phyloP scores from a whole-genome alignment of 2,113 vertebrate genomes.

The Passer domesticus region DNA sequence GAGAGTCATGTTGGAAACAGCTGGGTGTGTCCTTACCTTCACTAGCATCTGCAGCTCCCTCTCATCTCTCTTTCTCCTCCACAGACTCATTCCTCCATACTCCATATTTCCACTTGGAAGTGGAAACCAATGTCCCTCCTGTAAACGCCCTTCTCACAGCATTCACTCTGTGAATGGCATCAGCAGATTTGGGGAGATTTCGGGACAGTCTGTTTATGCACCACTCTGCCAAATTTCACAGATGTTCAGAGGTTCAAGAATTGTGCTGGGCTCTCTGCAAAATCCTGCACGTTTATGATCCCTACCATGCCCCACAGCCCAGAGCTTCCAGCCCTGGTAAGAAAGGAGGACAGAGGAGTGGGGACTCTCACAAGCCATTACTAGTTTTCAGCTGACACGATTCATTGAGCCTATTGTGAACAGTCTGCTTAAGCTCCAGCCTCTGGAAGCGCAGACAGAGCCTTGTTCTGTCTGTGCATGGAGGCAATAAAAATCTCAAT shows the following conservation, averaged over 20 bases:
- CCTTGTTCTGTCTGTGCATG: conserved; percentile 21
- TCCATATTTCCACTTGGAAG: neutral
- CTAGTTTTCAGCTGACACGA: conserved; percentile 22
- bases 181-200: neutral
- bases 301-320: neutral
- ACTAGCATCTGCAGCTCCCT: neutral
- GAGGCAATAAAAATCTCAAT: conserved; percentile 67
- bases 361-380: neutral
- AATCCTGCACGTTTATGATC: neutral
- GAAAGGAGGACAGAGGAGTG: neutral
- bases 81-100: neutral
- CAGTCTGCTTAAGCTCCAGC: neutral
- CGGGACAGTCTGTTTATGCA: neutral
- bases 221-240: neutral
- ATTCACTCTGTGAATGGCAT: neutral
- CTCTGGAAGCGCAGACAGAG: conserved; percentile 25
- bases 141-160: neutral
- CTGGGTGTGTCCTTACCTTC: neutral
- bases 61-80: neutral
- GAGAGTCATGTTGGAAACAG: neutral
- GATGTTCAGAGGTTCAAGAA: conserved; percentile 1
- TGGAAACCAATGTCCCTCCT: neutral
- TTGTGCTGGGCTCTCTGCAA: neutral
- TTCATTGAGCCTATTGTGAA: conserved; percentile 18
- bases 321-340: neutral